Base-by-base conservation (phyloP, 2,888 invertebrate genomes). In the Escarpia spicata region DNA sequence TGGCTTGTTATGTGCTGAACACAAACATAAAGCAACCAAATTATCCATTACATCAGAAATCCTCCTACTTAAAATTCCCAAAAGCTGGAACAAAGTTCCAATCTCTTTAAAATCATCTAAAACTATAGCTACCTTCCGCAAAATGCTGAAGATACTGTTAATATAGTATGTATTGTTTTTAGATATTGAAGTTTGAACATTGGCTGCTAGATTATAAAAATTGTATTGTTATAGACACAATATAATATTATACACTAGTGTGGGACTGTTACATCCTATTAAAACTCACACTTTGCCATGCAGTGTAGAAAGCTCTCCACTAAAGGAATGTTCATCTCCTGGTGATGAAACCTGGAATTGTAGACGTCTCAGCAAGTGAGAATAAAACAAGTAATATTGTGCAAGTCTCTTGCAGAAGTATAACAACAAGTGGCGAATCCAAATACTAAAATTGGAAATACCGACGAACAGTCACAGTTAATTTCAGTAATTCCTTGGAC, bases 1-100 rank as follows among this genome's bases (percentile, higher is more conserved):
- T 91, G 95, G 95, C 93, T 95, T 94, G 43, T 52, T 90, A 8
- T 93, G 92, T 45, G 92, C 93, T 93, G 52, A 90, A 19, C 15
- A n/a, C 45, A 52, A 91, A 92, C 60, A 92, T 75, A 26, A 26
- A 75, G 4, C 75, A 75, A 52, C 52, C 52, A 52, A 52, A 15
- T 52, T 52, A 52, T 52, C 12, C 52, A 52, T 52, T 52, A 52
- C 8, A 9, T 9, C 15, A 15, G 52, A 52, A 52, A 9, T 52
- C 15, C 9, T 52, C 52, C 4, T 52, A 52, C 52, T 52, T 52
- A 52, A 52, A 52, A 52, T 45, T 45, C 37, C 37, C 37, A 37
- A 37, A 37, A 37, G 37, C 37, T 45, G 6, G 45, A 52, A 9
- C 9, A 52, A 52, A 52, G 2, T 52, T 9, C 10, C 10, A 6